Base-by-base conservation (phyloP, 2,888 invertebrate species). In the Malthinus seriepunctatus region DNA sequence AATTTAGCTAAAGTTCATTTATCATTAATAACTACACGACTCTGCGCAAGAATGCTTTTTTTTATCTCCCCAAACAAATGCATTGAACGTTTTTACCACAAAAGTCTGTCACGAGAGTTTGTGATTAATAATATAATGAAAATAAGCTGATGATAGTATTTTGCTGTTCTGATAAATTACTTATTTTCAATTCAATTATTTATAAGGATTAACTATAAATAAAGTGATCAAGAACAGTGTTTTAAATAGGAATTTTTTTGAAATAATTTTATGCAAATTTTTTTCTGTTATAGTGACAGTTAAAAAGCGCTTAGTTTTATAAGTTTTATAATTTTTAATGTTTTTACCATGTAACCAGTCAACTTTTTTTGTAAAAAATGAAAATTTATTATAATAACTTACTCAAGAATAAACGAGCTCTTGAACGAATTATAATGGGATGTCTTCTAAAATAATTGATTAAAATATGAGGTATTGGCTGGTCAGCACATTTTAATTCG, bases 41-140 rank as follows among this genome's bases (percentile, higher is more conserved):
- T n/a, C n/a, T 48, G 54, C 54, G 54, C 54, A 11, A 38, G 42
- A 47, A 54, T 54, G 54, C 54, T 46, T 54, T 54, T 54, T 23
- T 23, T 54, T 47, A 39, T 47, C 31, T 32, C 38, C 23, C 47
- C n/a, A 14, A 38, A 32, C 46, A n/a, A 46, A 38, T 48, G 54
- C 47, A 54, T 54, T 48, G 54, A 54, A 52, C 52, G 46, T 47
- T 37, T 14, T 38, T 42, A 11, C 39, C 33, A 35, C 48, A 54
- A 54, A 54, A 52, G 35, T 37, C 45, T 46, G 52, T 51, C 42
- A 45, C 44, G 45, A 54, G 39, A 46, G 46, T 14, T 39, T n/a
- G 32, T 47, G 47, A 54, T 54, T 47, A 54, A 47, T 54, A 47
- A 45, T 42, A 42, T 42, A 42, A 42, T 42, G 39, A 42, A 42